Percentiles rank a stretch among this genome's conserved stretches.
phyloP scores from a whole-genome alignment of 2,797 vertebrate species.

The Bovichtus variegatus region DNA sequence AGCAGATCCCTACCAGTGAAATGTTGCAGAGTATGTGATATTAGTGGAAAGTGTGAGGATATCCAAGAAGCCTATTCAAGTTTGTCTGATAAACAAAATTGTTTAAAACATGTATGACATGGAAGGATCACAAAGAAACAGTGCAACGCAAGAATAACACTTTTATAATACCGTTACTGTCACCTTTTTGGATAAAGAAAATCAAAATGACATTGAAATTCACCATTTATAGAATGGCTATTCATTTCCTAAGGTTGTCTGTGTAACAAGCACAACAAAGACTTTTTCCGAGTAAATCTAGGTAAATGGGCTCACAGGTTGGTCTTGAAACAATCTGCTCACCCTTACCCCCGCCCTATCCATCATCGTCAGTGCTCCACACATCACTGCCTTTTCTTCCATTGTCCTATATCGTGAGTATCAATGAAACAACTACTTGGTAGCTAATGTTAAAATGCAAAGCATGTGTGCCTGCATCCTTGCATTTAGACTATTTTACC shows the following conservation, averaged over 20 bases:
- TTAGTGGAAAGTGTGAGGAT: background rate
- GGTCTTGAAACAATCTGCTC: conserved; percentile 52
- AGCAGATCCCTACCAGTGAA: background rate
- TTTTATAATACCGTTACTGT: background rate
- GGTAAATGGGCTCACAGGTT: conserved; percentile 29
- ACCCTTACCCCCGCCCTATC: conserved; percentile 61
- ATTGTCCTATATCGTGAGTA: conserved; percentile 28
- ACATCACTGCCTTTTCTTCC: conserved; percentile 33
- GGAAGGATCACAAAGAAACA: background rate
- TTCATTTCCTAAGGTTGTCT: background rate
- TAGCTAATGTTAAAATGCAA: conserved; percentile 60
- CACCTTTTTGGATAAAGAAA: background rate
- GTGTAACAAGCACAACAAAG: background rate
- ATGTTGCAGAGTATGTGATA: background rate
- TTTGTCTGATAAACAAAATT: background rate
- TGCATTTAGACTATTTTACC: background rate
- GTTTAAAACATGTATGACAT: background rate
- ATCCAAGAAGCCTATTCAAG: background rate
- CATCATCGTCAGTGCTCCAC: conserved; percentile 56
- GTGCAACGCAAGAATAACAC: background rate
- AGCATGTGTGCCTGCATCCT: conserved; percentile 31
- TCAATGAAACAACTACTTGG: conserved; percentile 57
- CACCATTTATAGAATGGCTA: background rate
- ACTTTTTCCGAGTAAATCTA: background rate
- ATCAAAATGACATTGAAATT: background rate